These are phyloP conservation scores for Dryococelus australis DNA, from an alignment of 2,888 invertebrate species.

Conservation along the genomic window DNA sequence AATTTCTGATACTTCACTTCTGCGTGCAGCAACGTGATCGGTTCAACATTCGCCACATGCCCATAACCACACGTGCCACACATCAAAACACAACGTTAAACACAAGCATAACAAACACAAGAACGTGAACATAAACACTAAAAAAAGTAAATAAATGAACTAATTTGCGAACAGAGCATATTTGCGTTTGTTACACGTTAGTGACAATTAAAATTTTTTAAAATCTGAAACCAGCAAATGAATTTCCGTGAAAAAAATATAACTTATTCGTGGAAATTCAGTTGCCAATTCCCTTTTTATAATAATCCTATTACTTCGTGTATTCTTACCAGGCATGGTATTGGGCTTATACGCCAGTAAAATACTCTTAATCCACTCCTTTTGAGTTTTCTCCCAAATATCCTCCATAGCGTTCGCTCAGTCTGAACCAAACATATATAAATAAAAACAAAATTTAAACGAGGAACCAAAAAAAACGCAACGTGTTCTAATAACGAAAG, in stretches of 20 bases:
- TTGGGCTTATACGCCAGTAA: slow-evolving; percentile 58
- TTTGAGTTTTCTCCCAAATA: slow-evolving; percentile 56
- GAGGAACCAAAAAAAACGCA: slow-evolving; percentile 18
- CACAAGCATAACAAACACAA: neutral
- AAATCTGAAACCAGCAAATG: neutral
- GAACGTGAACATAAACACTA: neutral
- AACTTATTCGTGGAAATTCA: neutral
- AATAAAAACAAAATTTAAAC: neutral
- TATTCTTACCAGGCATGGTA: slow-evolving; percentile 53
- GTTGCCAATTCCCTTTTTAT: neutral
- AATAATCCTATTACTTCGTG: neutral
- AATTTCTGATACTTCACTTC: too few species aligned
- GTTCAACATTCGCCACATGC: neutral
- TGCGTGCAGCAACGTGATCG: too few species aligned
- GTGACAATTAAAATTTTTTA: neutral
- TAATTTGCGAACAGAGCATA: neutral
- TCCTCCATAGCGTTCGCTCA: slow-evolving; percentile 50
- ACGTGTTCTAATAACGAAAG: neutral
- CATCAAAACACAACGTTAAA: neutral
- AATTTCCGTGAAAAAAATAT: neutral
- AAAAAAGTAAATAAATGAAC: neutral
- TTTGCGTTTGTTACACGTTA: neutral
- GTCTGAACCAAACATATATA: neutral
- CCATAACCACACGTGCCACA: neutral
- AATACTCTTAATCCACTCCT: slow-evolving; percentile 63